Evolutionary conservation across 2,113 vertebrate species (phyloP), one percentile per base, ranked within the genome.

Genomic region (Thinocorus orbignyianus): DNA sequence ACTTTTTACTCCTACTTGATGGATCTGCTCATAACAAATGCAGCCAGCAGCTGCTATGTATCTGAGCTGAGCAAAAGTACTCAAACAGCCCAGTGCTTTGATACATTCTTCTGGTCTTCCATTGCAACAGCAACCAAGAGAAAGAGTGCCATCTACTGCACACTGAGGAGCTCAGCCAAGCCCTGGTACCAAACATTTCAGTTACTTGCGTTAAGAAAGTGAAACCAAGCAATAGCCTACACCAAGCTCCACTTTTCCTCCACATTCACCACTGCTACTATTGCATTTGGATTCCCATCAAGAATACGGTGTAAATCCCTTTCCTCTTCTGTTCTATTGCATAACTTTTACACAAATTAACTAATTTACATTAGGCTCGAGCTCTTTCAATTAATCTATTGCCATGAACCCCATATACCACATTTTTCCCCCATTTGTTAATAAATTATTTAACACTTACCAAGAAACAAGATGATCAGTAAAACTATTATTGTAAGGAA

Each of bases 401-500:
- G 9, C 10, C 22, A 62, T 16, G 13, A 62, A 86, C 25, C 46
- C 54, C 23, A 41, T 7, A 35, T 33, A 76, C 14, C 33, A 44
- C 6, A 2, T 30, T n/a, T 74, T 62, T 28, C 24, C 2, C 19
- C 37, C 16, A 33, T 70, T 76, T 71, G 23, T 61, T 95, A 85
- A 87, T 52, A n/a, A 92, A 31, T 86, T 71, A 83, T 77, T 76
- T 71, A 86, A 42, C 94, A 98, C 98, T 98, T 97, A 99, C 99
- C 99, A 71, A 99, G 95, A 97, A 99, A 99, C 31, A 99, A 98
- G 96, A 99, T 86, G 89, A 99, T 98, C 71, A 99, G 97, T 48
- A 99, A 96, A 95, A 99, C 96, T 95, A 99, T 99, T 97, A 99
- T 99, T 37, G 99, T 98, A 90, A 99, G 98, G 92, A 99, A 99